These are phyloP conservation scores for Drosophila miranda DNA, from an alignment of 1,140 invertebrate species.

Conservation along the genomic window DNA sequence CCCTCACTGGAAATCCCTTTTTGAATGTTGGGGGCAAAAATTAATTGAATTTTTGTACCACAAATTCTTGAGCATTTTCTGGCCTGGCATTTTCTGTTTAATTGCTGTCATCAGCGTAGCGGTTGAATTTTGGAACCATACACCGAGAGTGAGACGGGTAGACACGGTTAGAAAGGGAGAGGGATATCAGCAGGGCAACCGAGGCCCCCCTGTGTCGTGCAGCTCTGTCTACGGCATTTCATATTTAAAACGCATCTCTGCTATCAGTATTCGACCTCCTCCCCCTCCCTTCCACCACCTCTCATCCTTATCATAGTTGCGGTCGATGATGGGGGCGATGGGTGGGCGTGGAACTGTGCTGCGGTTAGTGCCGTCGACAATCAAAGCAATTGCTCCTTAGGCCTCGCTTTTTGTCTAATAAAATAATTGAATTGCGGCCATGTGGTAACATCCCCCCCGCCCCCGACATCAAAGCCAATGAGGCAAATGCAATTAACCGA, in stretches of 20 bases:
- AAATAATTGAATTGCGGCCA: slow-evolving; percentile 76
- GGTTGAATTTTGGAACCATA: slow-evolving; percentile 65
- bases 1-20: slow-evolving; percentile 7
- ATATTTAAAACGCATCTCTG: slow-evolving; percentile 68
- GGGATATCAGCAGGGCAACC: slow-evolving; percentile 5
- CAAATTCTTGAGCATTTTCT: slow-evolving; percentile 75
- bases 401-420: slow-evolving; percentile 57
- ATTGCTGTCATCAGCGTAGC: slow-evolving; percentile 73
- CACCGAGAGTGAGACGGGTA: no score
- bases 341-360: slow-evolving; percentile 5
- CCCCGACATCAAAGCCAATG: slow-evolving; percentile 67
- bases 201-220: slow-evolving; percentile 8
- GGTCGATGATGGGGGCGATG: slow-evolving; percentile 20
- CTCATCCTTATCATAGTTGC: slow-evolving; percentile 57
- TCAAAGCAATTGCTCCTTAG: slow-evolving; percentile 70
- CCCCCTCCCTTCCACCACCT: slow-evolving; percentile 16
- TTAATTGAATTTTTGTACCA: slow-evolving; percentile 81
- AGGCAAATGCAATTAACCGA: slow-evolving; percentile 64
- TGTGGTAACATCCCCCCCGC: slow-evolving; percentile 57
- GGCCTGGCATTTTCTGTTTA: slow-evolving; percentile 71
- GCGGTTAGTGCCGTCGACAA: slow-evolving; percentile 60
- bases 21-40: slow-evolving; percentile 50
- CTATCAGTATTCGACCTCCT: slow-evolving; percentile 43
- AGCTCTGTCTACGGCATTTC: slow-evolving; percentile 40
- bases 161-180: neutral